phyloP scores from a whole-genome alignment of 2,797 vertebrate species.

The Characodon lateralis region DNA sequence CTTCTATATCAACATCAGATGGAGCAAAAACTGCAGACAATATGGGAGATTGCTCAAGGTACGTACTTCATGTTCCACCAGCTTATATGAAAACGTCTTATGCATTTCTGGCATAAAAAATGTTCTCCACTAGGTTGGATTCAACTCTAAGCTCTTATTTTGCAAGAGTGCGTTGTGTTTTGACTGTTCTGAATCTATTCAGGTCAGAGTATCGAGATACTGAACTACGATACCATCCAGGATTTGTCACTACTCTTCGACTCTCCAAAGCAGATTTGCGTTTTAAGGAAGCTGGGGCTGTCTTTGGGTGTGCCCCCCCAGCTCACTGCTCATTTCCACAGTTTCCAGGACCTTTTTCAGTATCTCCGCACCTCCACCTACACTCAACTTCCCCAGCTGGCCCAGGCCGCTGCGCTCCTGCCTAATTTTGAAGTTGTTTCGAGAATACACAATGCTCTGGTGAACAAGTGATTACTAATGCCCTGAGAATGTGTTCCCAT shows the following conservation, averaged over 20 bases:
- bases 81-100: neutral
- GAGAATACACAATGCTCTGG: slow-evolving; percentile 64
- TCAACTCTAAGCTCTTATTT: neutral
- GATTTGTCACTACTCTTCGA: slow-evolving; percentile 70
- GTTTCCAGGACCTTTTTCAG: slow-evolving; percentile 73
- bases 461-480: slow-evolving; percentile 46
- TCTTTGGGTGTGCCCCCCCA: slow-evolving; percentile 65
- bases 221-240: slow-evolving; percentile 71
- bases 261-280: slow-evolving; percentile 33
- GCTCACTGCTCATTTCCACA: slow-evolving; percentile 53
- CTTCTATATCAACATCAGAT: slow-evolving; percentile 54
- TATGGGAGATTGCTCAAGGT: slow-evolving; percentile 70
- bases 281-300: slow-evolving; percentile 49
- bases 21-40: slow-evolving; percentile 64
- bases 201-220: slow-evolving; percentile 65
- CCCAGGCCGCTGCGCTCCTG: slow-evolving; percentile 62
- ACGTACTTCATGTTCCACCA: neutral
- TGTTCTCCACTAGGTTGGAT: neutral
- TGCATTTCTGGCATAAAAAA: neutral
- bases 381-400: slow-evolving; percentile 69
- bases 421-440: slow-evolving; percentile 62
- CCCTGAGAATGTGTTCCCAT: slow-evolving; percentile 34
- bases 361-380: slow-evolving; percentile 72
- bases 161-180: neutral
- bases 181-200: slow-evolving; percentile 11